Evolutionary conservation across 1,140 invertebrate species (phyloP), one percentile per base, ranked within the genome.

Genomic region (Trichonephila clavata): DNA sequence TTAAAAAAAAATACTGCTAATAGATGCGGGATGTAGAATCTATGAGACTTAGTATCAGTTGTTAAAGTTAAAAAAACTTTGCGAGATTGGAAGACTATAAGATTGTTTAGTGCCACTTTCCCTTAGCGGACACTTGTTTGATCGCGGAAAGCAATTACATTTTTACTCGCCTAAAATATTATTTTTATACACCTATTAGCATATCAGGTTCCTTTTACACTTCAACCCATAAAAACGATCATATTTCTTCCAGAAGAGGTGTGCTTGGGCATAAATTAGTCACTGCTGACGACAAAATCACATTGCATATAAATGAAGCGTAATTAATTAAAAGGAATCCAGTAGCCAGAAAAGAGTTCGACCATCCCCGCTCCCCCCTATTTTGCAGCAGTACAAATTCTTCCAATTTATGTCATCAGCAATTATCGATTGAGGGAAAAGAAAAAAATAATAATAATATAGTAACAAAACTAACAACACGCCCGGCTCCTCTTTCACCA

Each of bases 341-440:
- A 18, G 68, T 16, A 27, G 24, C 27, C 24, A 32, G 24, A 39
- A 6, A 20, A 24, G 6, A 24, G 16, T 77, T 77, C 27, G 27
- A 77, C 3, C 24, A 71, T 27, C n/a, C 27, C 24, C n/a, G n/a
- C n/a, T n/a, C 14, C 14, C 1, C 13, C 13, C 24, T 39, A 32
- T 32, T 16, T 77, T 68, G 24, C 6, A 18, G 27, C 27, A 24
- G 68, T 16, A 16, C 68, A 5, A 77, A 77, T 32, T 5, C 16
- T 27, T 77, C 24, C 68, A 27, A 77, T 77, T 77, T 77, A 77
- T 77, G 68, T 77, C 68, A 77, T 77, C 68, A 13, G 27, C 6
- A 77, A 77, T 77, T 32, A 77, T 77, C 68, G 13, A 18, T 77
- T 77, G 27, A 8, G 13, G 5, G 27, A 32, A 18, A 39, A 39